A percentile compares a stretch with the other conserved stretches of the same genome.
Evolutionary conservation across 2,113 vertebrate species (phyloP).

Genomic region (Tragelaphus buxtoni): DNA sequence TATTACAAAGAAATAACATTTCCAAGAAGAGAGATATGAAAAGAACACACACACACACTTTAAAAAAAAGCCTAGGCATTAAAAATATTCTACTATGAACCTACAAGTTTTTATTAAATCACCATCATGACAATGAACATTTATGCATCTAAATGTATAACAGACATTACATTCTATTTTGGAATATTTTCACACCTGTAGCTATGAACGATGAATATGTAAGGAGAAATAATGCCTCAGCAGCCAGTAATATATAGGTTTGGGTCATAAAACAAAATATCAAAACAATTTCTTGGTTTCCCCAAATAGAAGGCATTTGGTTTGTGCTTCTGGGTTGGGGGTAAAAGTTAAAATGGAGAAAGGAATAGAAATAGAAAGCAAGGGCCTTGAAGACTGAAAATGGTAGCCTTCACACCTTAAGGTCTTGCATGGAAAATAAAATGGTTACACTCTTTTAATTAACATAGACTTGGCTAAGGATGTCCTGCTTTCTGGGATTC

Average conservation of each 20-base stretch:
- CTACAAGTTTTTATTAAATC: slow-evolving; percentile 52
- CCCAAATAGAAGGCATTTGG: slow-evolving; percentile 48
- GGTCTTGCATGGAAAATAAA: slow-evolving; percentile 47
- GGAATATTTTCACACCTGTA: slow-evolving; percentile 43
- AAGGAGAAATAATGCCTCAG: slow-evolving; percentile 34
- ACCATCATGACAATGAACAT: slow-evolving; percentile 46
- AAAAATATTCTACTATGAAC: slow-evolving; percentile 45
- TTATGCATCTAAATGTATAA: slow-evolving; percentile 57
- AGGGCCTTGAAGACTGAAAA: background rate
- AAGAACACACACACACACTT: background rate
- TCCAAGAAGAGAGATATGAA: slow-evolving; percentile 8
- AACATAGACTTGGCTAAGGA: slow-evolving; percentile 29
- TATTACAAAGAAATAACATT: slow-evolving; percentile 22
- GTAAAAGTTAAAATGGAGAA: slow-evolving; percentile 43
- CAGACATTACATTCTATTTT: slow-evolving; percentile 63
- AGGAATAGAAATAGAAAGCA: slow-evolving; percentile 26
- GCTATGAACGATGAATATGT: slow-evolving; percentile 47
- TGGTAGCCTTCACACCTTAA: background rate
- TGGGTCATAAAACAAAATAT: slow-evolving; percentile 57
- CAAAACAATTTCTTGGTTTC: slow-evolving; percentile 54
- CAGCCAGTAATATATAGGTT: slow-evolving; percentile 49
- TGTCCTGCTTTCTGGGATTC: slow-evolving; percentile 41
- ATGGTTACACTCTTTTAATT: slow-evolving; percentile 58
- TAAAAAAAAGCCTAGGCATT: background rate
- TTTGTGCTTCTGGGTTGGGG: slow-evolving; percentile 13